Evolutionary conservation across 2,113 vertebrate genomes (phyloP).

Genomic region (Lanius ludovicianus): DNA sequence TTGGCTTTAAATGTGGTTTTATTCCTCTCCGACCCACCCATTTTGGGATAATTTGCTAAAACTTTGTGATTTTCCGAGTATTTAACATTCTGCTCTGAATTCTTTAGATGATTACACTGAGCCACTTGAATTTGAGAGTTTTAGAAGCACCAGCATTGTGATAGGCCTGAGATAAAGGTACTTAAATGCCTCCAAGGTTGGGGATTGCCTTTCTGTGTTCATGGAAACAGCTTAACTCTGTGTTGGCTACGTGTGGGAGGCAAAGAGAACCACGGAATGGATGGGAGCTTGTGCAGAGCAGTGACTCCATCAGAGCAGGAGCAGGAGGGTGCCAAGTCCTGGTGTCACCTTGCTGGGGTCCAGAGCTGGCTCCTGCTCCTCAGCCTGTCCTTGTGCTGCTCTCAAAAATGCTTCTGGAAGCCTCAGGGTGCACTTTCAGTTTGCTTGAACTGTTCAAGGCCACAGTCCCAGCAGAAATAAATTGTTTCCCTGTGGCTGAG

Average conservation of each 20-base stretch:
- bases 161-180: background rate
- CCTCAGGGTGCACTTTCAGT: background rate
- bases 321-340: background rate
- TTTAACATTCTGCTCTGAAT: conserved; percentile 8
- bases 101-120: conserved; percentile 20
- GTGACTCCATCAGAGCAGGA: background rate
- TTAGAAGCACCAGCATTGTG: background rate
- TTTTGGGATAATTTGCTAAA: background rate
- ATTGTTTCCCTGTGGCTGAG: background rate
- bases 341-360: background rate
- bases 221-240: background rate
- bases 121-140: conserved; percentile 6
- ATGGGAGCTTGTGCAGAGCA: background rate
- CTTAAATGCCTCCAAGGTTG: background rate
- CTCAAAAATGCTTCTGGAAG: background rate
- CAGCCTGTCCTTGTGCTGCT: background rate
- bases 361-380: background rate
- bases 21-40: background rate
- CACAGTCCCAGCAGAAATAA: rapidly evolving
- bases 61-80: background rate
- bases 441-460: background rate
- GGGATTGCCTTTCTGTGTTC: background rate
- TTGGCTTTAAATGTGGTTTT: background rate
- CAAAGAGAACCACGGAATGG: rapidly evolving
- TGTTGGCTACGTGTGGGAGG: background rate